Conservation (phyloP, 2,113 vertebrate species). For the Dolichotis patagonum region DNA sequence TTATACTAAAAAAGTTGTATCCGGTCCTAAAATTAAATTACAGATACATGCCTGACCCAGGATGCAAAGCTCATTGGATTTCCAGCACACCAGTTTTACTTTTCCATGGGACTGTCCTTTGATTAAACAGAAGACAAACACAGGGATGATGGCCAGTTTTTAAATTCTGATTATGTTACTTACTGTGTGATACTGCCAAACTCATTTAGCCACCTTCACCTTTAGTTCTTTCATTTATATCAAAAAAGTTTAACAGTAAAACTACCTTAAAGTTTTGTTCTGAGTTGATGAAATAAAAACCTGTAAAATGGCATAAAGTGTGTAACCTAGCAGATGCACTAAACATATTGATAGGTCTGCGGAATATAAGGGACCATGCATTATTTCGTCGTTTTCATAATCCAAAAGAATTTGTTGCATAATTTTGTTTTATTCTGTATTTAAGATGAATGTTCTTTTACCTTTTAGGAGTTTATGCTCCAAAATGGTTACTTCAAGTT, state of each 20-base stretch:
- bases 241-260: neutral
- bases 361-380: neutral
- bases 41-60: neutral
- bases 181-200: neutral
- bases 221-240: neutral
- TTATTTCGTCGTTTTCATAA: neutral
- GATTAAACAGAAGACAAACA: neutral
- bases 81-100: neutral
- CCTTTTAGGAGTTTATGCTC: neutral
- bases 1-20: neutral
- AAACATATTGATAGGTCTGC: neutral
- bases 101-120: neutral
- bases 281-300: neutral
- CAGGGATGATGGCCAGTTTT: neutral
- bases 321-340: neutral
- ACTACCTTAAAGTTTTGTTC: neutral
- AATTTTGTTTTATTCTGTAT: neutral
- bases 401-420: neutral
- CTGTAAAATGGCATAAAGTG: neutral
- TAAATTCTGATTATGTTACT: neutral
- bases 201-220: neutral
- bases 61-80: neutral
- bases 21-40: neutral
- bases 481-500: neutral
- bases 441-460: neutral